phyloP scores from a whole-genome alignment of 35 echinoderm and acorn worm species.

The Holothuria glaberrima region DNA sequence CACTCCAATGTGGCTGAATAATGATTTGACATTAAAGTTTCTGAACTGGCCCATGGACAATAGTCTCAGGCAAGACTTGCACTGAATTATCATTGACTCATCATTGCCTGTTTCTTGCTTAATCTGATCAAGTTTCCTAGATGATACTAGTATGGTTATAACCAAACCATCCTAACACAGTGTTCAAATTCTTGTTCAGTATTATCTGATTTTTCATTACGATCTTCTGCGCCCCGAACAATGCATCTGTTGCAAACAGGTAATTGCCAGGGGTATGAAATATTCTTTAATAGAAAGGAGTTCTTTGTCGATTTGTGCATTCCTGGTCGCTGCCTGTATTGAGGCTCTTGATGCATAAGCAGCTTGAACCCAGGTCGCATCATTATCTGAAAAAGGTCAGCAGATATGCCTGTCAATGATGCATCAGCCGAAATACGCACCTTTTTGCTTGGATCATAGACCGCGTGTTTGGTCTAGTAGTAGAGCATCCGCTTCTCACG shows the following conservation, averaged over 20 bases:
- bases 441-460: no score
- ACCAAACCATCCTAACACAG: neutral
- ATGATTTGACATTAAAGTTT: neutral
- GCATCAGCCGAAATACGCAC: no score
- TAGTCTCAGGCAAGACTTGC: neutral
- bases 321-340: no score
- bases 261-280: constrained; percentile 30
- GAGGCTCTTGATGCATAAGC: no score
- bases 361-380: no score
- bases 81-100: no score
- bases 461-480: no score
- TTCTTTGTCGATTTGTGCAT: no score
- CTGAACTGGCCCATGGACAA: neutral
- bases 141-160: neutral
- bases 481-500: no score
- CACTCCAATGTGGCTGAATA: constrained; percentile 10
- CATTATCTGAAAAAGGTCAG: no score
- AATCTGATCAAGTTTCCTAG: neutral
- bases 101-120: constrained; percentile 24
- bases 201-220: neutral
- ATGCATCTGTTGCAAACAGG: constrained; percentile 14
- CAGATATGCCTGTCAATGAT: no score
- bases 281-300: no score
- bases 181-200: neutral
- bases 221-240: constrained; percentile 23